phyloP scores from a whole-genome alignment of 2,888 invertebrate genomes.

The Acrobasis suavella region DNA sequence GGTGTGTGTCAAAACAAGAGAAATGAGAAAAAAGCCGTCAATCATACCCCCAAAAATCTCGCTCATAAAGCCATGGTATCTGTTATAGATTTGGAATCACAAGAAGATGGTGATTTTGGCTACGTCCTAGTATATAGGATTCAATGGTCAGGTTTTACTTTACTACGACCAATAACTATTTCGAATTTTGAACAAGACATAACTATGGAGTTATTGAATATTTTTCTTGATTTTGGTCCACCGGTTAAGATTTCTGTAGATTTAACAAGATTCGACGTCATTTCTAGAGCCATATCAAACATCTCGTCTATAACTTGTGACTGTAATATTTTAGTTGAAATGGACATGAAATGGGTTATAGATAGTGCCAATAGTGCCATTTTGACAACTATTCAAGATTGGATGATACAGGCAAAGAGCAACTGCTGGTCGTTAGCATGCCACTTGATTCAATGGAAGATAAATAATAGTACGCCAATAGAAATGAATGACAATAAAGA shows the following conservation, averaged over 20 bases:
- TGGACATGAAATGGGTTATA: background rate
- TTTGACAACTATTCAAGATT: slow-evolving; percentile 12
- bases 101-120: slow-evolving; percentile 20
- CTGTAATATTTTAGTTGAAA: background rate
- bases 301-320: background rate
- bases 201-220: slow-evolving; percentile 27
- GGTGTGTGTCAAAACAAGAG: slow-evolving; percentile 12
- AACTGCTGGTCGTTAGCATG: slow-evolving; percentile 26
- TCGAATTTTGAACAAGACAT: slow-evolving; percentile 14
- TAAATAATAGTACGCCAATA: slow-evolving; percentile 21
- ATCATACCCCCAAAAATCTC: background rate
- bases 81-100: background rate
- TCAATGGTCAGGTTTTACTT: slow-evolving; percentile 13
- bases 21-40: background rate
- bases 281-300: background rate
- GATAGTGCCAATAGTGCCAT: background rate
- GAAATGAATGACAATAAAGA: too few species aligned
- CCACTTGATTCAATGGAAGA: slow-evolving; percentile 28
- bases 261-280: background rate
- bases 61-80: background rate
- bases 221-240: slow-evolving; percentile 26
- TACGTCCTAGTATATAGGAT: slow-evolving; percentile 22
- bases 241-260: slow-evolving; percentile 3
- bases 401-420: slow-evolving; percentile 7
- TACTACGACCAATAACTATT: slow-evolving; percentile 23